Evolutionary conservation across 2,113 vertebrate species (phyloP).

Genomic region (Cavia aperea): DNA sequence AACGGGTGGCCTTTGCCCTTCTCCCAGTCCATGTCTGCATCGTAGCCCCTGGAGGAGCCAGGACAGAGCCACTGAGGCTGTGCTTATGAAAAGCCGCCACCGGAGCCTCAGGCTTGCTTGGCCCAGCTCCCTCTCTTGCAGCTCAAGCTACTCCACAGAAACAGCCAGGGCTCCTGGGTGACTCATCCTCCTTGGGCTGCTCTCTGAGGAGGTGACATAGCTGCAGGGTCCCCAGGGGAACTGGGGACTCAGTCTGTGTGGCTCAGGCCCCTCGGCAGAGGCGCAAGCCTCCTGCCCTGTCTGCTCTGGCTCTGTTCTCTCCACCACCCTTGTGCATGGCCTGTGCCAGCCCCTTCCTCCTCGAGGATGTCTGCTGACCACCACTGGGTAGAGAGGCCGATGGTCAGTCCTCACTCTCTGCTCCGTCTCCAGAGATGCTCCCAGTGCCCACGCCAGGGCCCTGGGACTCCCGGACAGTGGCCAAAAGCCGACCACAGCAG

Average conservation of each 20-base stretch:
- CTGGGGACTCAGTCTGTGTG: not conserved
- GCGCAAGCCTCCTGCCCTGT: not conserved
- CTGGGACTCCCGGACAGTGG: not conserved
- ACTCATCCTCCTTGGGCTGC: not conserved
- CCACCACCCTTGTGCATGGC: not conserved
- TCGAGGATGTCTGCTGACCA: not conserved
- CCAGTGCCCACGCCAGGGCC: not conserved
- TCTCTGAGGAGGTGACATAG: not conserved
- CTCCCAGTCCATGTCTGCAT: slow-evolving; percentile 84
- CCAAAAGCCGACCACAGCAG: not conserved
- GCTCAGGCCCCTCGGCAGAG: not conserved
- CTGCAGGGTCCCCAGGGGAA: not conserved
- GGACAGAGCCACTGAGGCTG: not conserved
- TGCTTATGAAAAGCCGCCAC: not conserved
- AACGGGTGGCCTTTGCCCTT: slow-evolving; percentile 84
- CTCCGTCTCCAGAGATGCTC: not conserved
- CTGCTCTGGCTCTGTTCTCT: not conserved
- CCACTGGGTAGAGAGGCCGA: not conserved
- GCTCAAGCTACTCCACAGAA: not conserved
- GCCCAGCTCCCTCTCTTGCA: not conserved
- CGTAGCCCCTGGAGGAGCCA: slow-evolving; percentile 78
- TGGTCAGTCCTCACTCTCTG: not conserved
- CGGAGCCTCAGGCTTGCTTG: not conserved
- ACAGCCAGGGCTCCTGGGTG: not conserved
- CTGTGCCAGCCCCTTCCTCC: not conserved